Percentiles rank a stretch among this genome's conserved stretches.
phyloP scores from a whole-genome alignment of 2,113 vertebrate genomes.

The Leuciscus idus region DNA sequence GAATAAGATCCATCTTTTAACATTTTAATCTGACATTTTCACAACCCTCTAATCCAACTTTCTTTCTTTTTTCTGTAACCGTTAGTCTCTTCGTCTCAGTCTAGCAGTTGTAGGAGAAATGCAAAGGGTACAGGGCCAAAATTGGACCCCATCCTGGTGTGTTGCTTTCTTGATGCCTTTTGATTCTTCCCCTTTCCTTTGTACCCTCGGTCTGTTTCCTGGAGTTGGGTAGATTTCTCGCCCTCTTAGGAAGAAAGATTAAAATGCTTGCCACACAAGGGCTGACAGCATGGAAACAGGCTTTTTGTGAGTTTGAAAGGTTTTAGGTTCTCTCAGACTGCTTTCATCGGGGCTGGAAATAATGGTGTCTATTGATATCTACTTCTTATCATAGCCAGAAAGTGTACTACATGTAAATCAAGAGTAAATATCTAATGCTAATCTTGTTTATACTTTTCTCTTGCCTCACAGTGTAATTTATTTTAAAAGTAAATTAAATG shows the following conservation, averaged over 20 bases:
- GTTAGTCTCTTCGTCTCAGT: constrained; percentile 21
- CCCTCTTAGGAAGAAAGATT: constrained; percentile 73
- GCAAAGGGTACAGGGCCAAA: constrained; percentile 70
- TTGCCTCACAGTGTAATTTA: too few relatives aligned
- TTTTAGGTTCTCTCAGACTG: constrained; percentile 26
- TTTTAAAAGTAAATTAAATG: too few relatives aligned
- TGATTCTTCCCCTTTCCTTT: constrained; percentile 69
- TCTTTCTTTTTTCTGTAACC: constrained; percentile 57
- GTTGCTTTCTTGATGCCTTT: constrained; percentile 70
- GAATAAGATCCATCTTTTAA: constrained; percentile 72
- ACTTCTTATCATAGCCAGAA: not conserved
- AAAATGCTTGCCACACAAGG: constrained; percentile 66
- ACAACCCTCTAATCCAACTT: constrained; percentile 61
- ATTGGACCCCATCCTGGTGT: constrained; percentile 67
- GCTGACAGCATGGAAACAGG: constrained; percentile 32
- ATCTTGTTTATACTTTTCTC: not conserved
- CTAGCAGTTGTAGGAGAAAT: constrained; percentile 57
- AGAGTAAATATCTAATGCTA: not conserved
- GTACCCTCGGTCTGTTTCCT: constrained; percentile 71
- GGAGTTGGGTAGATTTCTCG: constrained; percentile 68
- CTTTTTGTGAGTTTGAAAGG: constrained; percentile 36
- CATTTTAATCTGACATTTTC: constrained; percentile 71
- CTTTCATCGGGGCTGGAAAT: constrained; percentile 27
- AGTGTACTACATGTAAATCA: not conserved
- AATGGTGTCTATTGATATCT: constrained; percentile 1